phyloP scores from a whole-genome alignment of 2,113 vertebrate genomes.

The Thamnaconus septentrionalis region DNA sequence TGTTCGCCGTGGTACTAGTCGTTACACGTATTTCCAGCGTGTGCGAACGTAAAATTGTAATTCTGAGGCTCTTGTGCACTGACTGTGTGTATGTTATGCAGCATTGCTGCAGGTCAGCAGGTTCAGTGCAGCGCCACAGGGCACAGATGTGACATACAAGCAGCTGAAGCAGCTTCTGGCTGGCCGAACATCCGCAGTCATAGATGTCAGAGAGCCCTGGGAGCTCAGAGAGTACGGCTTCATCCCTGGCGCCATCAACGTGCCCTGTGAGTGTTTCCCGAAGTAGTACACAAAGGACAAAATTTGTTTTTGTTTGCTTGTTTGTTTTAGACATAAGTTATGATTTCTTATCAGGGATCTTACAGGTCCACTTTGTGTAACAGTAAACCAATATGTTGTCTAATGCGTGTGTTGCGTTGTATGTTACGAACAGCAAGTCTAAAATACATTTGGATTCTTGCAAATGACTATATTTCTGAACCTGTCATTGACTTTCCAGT shows the following conservation, averaged over 20 bases:
- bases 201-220: slow-evolving; percentile 92
- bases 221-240: slow-evolving; percentile 83
- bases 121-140: slow-evolving; percentile 62
- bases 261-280: slow-evolving; percentile 82
- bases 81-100: slow-evolving; percentile 18
- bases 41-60: too few species aligned
- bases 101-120: slow-evolving; percentile 37
- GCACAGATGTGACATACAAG: slow-evolving; percentile 75
- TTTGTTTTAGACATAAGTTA: neutral
- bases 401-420: neutral
- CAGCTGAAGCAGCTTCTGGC: slow-evolving; percentile 84
- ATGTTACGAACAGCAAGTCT: too few species aligned
- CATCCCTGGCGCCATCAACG: slow-evolving; percentile 86
- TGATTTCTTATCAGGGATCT: neutral
- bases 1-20: neutral
- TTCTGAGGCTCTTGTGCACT: neutral
- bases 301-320: neutral
- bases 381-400: too few species aligned
- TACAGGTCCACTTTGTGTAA: too few species aligned
- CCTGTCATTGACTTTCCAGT: slow-evolving; percentile 69
- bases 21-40: neutral
- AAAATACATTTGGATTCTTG: too few species aligned
- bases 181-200: slow-evolving; percentile 66
- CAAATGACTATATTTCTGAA: neutral
- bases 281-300: too few species aligned